Conservation (phyloP, 2,888 invertebrate genomes). For the Zygogramma bicolorata region DNA sequence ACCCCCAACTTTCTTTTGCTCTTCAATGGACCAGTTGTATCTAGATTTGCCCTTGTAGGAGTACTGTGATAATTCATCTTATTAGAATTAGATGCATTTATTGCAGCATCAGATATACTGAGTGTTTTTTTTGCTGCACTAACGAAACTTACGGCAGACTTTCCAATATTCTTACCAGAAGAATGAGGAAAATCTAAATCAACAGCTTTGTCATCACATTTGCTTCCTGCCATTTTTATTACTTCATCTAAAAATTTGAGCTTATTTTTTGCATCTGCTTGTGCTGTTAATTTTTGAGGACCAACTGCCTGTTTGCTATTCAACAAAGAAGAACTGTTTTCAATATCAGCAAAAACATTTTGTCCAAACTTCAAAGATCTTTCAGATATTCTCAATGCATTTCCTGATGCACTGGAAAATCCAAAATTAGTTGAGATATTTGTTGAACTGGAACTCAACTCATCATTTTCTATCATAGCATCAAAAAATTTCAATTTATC, state of each 20-base stretch:
- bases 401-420: constrained; percentile 61
- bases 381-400: constrained; percentile 64
- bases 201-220: neutral
- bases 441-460: constrained; percentile 1
- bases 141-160: neutral
- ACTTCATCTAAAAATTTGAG: constrained; percentile 16
- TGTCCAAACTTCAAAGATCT: constrained; percentile 59
- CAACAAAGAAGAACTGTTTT: neutral
- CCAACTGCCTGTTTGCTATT: neutral
- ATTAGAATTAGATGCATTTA: constrained; percentile 22
- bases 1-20: constrained; percentile 54
- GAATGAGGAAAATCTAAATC: neutral
- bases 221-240: constrained; percentile 15
- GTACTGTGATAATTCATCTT: constrained; percentile 14
- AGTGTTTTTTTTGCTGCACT: neutral
- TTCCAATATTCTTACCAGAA: neutral
- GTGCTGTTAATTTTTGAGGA: neutral
- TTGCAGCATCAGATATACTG: neutral
- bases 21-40: neutral
- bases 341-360: constrained; percentile 18
- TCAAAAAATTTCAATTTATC: constrained; percentile 33
- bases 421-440: constrained; percentile 49
- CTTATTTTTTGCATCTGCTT: constrained; percentile 13
- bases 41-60: neutral
- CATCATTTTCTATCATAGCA: constrained; percentile 23